These are phyloP conservation scores for Rhinophrynus dorsalis DNA, from an alignment of 2,797 vertebrate genomes.

Conservation along the genomic window DNA sequence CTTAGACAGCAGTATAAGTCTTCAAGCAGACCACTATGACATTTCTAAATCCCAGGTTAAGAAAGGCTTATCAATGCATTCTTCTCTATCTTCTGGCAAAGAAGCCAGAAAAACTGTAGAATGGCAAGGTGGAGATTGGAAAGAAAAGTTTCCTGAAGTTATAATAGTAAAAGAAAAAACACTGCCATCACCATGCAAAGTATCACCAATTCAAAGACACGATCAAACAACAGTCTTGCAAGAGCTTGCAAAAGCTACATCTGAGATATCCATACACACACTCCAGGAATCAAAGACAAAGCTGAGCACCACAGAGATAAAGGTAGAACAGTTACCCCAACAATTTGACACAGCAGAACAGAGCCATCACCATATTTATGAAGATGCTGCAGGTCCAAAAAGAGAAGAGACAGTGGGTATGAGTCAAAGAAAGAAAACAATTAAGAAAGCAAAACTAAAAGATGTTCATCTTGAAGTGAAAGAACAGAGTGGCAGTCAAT, in stretches of 20 bases:
- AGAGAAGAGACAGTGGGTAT: background rate
- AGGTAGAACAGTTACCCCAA: background rate
- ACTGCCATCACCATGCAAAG: constrained; percentile 38
- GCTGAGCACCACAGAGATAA: background rate
- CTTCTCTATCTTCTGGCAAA: constrained; percentile 28
- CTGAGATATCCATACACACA: background rate
- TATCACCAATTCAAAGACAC: constrained; percentile 21
- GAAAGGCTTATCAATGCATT: constrained; percentile 52
- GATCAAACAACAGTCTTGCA: background rate
- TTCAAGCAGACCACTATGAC: constrained; percentile 13
- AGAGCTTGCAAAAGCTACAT: background rate
- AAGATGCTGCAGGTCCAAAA: constrained; percentile 1
- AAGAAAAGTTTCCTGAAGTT: constrained; percentile 57
- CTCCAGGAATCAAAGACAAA: background rate
- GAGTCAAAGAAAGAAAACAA: constrained; percentile 10
- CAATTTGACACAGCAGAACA: background rate
- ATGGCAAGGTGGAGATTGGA: constrained; percentile 48
- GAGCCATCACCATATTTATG: background rate
- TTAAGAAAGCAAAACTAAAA: background rate
- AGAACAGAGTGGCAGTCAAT: too few species aligned
- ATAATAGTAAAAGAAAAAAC: constrained; percentile 66
- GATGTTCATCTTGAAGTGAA: background rate
- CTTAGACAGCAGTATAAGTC: constrained; percentile 33
- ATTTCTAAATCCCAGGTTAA: constrained; percentile 35
- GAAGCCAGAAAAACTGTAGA: constrained; percentile 42